A percentile compares a stretch with the other conserved stretches of the same genome.
phyloP scores from a whole-genome alignment of 2,888 invertebrate species.

The Tricholauxania praeusta region DNA sequence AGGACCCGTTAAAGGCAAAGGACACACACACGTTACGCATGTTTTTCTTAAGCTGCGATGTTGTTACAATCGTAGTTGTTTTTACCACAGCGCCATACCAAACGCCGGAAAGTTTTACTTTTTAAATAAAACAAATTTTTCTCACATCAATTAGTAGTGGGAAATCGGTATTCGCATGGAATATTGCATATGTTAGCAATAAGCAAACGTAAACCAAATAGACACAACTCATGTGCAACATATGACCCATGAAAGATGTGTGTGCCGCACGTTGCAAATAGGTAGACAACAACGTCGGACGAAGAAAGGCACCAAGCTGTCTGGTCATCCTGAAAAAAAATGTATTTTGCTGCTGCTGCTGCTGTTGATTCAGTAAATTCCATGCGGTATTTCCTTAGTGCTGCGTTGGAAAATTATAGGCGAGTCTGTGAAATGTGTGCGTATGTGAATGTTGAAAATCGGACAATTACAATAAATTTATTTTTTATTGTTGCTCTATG shows the following conservation, averaged over 20 bases:
- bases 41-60: conserved; percentile 11
- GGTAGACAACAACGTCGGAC: background rate
- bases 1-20: background rate
- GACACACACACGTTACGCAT: conserved; percentile 28
- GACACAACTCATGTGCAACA: conserved; percentile 22
- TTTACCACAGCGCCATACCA: conserved; percentile 11
- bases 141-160: conserved; percentile 34
- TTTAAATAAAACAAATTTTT: background rate
- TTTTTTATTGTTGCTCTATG: conserved; percentile 1
- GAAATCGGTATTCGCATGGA: background rate
- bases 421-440: background rate
- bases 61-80: background rate
- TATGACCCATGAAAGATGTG: conserved; percentile 3
- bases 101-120: background rate
- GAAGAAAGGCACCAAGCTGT: conserved; percentile 18
- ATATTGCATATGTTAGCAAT: conserved; percentile 30
- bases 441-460: conserved; percentile 11
- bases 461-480: conserved; percentile 13
- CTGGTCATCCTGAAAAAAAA: background rate
- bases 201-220: conserved; percentile 3
- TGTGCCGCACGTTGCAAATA: too few relatives aligned
- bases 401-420: background rate
- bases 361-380: conserved; percentile 22
- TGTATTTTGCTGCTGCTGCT: background rate
- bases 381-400: conserved; percentile 26